Evolutionary conservation across 2,113 vertebrate genomes (phyloP).

Genomic region (Aptenodytes forsteri): DNA sequence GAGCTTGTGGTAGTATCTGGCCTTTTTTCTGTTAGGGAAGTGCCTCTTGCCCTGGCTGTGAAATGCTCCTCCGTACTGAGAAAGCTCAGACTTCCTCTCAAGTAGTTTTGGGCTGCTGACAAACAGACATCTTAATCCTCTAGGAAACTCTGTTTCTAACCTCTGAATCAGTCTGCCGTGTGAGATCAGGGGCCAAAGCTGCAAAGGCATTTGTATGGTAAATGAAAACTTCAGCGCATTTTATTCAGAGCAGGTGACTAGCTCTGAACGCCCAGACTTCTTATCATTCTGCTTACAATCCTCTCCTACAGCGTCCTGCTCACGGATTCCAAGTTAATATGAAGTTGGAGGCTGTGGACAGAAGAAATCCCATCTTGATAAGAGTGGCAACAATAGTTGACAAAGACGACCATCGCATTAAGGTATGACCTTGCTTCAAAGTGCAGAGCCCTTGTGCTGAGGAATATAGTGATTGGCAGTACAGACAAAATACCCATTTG

Average conservation of each 20-base stretch:
- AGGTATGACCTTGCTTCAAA: conserved; percentile 66
- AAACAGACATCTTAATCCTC: not conserved
- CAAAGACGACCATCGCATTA: conserved; percentile 79
- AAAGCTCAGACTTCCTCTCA: not conserved
- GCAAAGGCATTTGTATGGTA: not conserved
- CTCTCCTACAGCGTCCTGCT: conserved; percentile 75
- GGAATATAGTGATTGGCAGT: not conserved
- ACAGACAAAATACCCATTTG: not conserved
- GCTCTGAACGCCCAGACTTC: not conserved
- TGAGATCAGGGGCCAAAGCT: not conserved
- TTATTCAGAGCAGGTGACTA: not conserved
- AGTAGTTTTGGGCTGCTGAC: not conserved
- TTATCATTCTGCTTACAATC: not conserved
- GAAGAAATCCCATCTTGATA: conserved; percentile 84
- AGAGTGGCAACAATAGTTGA: conserved; percentile 81
- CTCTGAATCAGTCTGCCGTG: not conserved
- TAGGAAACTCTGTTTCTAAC: not conserved
- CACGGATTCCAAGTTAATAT: conserved; percentile 82
- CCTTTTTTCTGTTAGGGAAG: not conserved
- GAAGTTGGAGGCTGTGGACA: conserved; percentile 85
- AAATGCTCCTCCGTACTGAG: not conserved
- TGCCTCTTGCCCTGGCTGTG: not conserved
- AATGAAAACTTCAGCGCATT: not conserved
- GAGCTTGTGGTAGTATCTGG: not conserved
- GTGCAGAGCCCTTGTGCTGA: not conserved